Conservation (phyloP, 2,797 vertebrate genomes). For the Bufotes viridis region DNA sequence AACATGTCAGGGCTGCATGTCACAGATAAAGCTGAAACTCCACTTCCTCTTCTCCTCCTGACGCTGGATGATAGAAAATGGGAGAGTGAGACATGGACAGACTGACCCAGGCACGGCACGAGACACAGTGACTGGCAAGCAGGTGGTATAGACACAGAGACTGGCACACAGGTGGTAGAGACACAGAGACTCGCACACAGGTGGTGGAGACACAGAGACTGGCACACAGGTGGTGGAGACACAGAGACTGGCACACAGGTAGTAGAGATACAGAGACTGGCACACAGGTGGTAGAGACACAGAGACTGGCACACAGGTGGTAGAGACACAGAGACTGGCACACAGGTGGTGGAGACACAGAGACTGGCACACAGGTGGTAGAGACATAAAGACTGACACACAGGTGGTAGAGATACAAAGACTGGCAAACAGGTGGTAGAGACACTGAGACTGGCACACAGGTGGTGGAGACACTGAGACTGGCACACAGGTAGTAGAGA, state of each 20-base stretch:
- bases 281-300: neutral
- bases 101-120: neutral
- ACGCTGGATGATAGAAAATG: neutral
- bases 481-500: neutral
- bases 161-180: neutral
- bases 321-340: neutral
- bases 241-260: neutral
- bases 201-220: neutral
- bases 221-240: neutral
- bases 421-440: neutral
- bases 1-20: slow-evolving; percentile 3
- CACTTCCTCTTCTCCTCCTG: neutral
- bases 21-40: slow-evolving; percentile 12
- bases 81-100: neutral
- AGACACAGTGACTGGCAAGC: neutral
- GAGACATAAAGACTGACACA: neutral
- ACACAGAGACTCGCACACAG: neutral
- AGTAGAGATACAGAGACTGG: neutral
- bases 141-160: neutral
- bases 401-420: neutral
- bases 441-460: neutral
- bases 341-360: neutral
- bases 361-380: neutral
- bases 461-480: neutral
- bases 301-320: neutral